Evolutionary conservation across 2,797 vertebrate genomes (phyloP).

Genomic region (Alcedo quadribrachys): DNA sequence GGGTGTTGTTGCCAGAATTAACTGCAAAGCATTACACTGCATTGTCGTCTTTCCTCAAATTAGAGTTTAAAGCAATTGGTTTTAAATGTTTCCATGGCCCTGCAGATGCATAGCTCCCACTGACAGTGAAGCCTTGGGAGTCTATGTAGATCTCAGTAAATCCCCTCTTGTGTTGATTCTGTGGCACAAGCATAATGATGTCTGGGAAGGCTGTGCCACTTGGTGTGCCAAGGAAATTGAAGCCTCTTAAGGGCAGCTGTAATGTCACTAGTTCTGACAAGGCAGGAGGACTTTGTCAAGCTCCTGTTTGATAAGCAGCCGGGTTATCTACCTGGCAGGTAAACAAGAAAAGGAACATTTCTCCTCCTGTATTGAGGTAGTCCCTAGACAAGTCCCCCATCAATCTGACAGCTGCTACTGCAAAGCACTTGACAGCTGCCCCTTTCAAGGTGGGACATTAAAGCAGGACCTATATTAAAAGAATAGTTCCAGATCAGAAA

Average conservation of each 20-base stretch:
- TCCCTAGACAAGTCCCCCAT: neutral
- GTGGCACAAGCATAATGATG: accelerated
- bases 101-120: neutral
- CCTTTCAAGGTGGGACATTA: neutral
- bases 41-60: accelerated
- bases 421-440: neutral
- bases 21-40: neutral
- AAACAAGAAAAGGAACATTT: neutral
- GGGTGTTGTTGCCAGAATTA: neutral
- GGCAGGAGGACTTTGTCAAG: neutral
- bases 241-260: neutral
- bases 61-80: accelerated
- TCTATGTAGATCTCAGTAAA: neutral
- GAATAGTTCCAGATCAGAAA: neutral
- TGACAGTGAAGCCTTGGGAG: neutral
- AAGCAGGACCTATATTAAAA: neutral
- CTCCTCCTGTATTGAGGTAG: neutral
- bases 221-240: neutral
- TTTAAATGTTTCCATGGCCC: neutral
- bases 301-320: neutral
- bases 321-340: neutral
- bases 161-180: neutral
- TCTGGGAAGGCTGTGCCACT: neutral
- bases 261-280: neutral
- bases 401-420: neutral